phyloP scores from a whole-genome alignment of 2,888 invertebrate genomes.

The Chloromyia formosa region DNA sequence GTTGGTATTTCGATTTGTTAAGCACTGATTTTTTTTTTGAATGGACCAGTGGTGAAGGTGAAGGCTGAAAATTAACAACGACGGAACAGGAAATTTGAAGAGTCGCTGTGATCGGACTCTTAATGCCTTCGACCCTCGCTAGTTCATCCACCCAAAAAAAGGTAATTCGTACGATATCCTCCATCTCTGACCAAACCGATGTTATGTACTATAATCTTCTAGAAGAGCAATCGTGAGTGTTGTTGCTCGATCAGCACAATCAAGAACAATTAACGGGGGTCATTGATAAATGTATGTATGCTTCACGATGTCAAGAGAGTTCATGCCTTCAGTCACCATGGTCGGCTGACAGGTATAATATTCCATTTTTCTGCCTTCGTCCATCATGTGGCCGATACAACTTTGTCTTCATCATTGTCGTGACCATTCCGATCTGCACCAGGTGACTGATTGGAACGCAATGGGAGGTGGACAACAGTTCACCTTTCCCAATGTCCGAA shows the following conservation, averaged over 20 bases:
- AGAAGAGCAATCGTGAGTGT: conserved; percentile 8
- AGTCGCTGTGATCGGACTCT: too few relatives aligned
- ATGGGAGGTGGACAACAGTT: conserved; percentile 43
- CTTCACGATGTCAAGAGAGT: conserved; percentile 24
- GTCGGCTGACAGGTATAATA: conserved; percentile 11
- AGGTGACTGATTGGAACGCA: conserved; percentile 42
- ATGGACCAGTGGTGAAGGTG: too few relatives aligned
- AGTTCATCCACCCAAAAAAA: too few relatives aligned
- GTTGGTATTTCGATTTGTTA: too few relatives aligned
- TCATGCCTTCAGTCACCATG: conserved; percentile 11
- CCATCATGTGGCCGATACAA: conserved; percentile 11
- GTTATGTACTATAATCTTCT: too few relatives aligned
- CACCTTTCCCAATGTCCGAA: conserved; percentile 18
- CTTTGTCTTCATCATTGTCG: conserved; percentile 41
- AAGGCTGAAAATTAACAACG: too few relatives aligned
- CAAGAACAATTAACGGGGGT: conserved; percentile 42
- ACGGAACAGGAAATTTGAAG: too few relatives aligned
- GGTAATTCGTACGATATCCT: too few relatives aligned
- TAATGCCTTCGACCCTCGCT: too few relatives aligned
- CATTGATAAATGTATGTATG: conserved; percentile 40
- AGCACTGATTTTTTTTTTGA: too few relatives aligned
- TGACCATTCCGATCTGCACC: conserved; percentile 35
- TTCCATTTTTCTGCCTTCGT: conserved; percentile 22
- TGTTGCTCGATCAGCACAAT: conserved; percentile 29
- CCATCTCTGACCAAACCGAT: too few relatives aligned